Base-by-base conservation (phyloP, 2,113 vertebrate genomes). In the Lates calcarifer region DNA sequence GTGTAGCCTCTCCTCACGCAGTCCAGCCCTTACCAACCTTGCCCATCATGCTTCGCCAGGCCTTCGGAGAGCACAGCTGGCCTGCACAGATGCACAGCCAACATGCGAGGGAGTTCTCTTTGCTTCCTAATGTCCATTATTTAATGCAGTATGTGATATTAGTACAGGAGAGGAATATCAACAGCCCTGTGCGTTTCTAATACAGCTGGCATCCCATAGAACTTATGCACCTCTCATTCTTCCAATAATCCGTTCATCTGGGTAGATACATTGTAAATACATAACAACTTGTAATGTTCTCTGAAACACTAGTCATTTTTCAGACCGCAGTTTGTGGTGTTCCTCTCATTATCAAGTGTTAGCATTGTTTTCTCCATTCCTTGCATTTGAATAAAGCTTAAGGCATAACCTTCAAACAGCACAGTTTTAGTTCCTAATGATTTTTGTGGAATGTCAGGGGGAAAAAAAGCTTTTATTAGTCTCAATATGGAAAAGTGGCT, bases 51-150 rank as follows among this genome's bases (percentile, higher is more conserved):
- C 47, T 71, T 62, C 31, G 60, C 43, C 62, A 62, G 83, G 70
- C 64, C 76, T 39, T 56, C 22, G 41, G 28, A 63, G 37, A 45
- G 67, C 80, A 78, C 80, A 88, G 79, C 77, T 83, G 81, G 83
- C 20, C 55, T 43, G 26, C 63, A 74, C 82, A 88, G 80, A 81
- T 90, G 84, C 68, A 49, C 77, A 82, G 6, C 77, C 37, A 71
- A 75, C 64, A 79, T 77, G 68, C 29, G 33, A 51, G 43, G 67
- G 67, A 77, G 43, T 35, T 51, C 22, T 70, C 28, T 31, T 18
- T 10, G 26, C 55, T 78, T 76, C 82, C 71, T 65, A 7, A 49
- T 47, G 87, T 78, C 86, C 79, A 81, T 80, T 85, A 77, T 66
- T 53, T 58, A 68, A 74, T 61, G 65, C 63, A 31, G 51, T 14